A percentile compares a stretch with the other conserved stretches of the same genome.
phyloP scores from a whole-genome alignment of 2,113 vertebrate genomes.

The Rhinogobius similis region DNA sequence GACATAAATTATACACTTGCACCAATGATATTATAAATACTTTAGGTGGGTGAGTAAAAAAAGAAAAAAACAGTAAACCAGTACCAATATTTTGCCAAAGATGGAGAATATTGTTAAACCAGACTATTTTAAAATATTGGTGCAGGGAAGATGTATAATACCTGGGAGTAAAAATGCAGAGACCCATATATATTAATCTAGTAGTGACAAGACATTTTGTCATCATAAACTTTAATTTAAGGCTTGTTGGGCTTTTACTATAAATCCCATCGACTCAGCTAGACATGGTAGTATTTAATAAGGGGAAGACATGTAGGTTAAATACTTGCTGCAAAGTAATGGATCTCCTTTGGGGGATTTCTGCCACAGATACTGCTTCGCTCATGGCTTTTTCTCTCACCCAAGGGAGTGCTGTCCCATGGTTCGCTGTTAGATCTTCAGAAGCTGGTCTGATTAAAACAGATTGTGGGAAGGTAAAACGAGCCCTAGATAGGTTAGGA shows the following conservation, averaged over 20 bases:
- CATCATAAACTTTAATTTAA: not conserved
- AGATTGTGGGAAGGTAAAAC: constrained; percentile 67
- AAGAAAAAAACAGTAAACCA: no score
- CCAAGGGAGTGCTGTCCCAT: constrained; percentile 34
- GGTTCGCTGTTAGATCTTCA: constrained; percentile 25
- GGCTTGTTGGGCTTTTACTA: not conserved
- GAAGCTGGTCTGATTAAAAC: constrained; percentile 58
- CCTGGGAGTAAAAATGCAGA: not conserved
- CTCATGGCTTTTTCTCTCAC: constrained; percentile 50
- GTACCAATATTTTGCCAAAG: no score
- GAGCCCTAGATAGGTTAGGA: constrained; percentile 40
- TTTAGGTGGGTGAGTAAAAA: no score
- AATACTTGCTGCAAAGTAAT: constrained; percentile 21
- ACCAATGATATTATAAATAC: no score
- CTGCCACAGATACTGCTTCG: constrained; percentile 42
- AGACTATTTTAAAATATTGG: not conserved
- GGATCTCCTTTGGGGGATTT: constrained; percentile 27
- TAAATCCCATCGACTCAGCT: not conserved
- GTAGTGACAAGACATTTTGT: not conserved
- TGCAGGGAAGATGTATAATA: not conserved
- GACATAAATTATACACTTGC: no score
- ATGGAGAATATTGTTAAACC: no score
- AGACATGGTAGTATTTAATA: constrained; percentile 22
- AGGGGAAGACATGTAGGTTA: constrained; percentile 20
- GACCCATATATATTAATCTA: not conserved